Base-by-base conservation (phyloP, 2,888 invertebrate species). In the Microctonus hyperodae region DNA sequence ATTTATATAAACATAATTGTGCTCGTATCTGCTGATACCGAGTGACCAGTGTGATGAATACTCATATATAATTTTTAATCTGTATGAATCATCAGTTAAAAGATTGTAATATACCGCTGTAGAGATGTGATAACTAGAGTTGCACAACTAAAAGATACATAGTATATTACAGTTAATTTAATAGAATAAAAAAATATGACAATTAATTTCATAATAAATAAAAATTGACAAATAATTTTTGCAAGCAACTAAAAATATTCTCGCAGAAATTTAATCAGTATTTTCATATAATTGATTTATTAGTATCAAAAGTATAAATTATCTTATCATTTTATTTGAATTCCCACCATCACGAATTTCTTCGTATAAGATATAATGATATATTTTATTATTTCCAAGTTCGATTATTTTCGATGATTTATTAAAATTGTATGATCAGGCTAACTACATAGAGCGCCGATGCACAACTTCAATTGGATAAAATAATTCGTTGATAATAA, bases 31-130 rank as follows among this genome's bases (percentile, higher is more conserved):
- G 23, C 1, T 56, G 58, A 69, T 72, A 70, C 68, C 61, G 64
- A 64, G 55, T 72, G 60, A 68, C 69, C 69, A 66, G 61, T 63
- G 37, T 31, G 33, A 16, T 33, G 55, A 28, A 31, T 28, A 60
- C 20, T 20, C 60, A 60, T 35, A 62, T 11, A 51, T 62, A 25
- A 51, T 23, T 62, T 40, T 35, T 74, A 71, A 73, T 73, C 73
- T 72, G 16, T 16, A 73, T 74, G 73, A 75, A 70, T 75, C 75
- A 75, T 72, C 73, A 65, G 68, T 74, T 70, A 69, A 69, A 64
- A 72, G 70, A 72, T 73, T 72, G 3, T 28, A 28, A 70, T 67
- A 70, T 67, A 57, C 60, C 53, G 51, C 61, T 44, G 25, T 59
- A 44, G 59, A 59, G 28, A 51, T 35, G 37, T 60, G 50, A 50